phyloP scores from a whole-genome alignment of 2,888 invertebrate genomes.

The Lasioglossum malachurum region DNA sequence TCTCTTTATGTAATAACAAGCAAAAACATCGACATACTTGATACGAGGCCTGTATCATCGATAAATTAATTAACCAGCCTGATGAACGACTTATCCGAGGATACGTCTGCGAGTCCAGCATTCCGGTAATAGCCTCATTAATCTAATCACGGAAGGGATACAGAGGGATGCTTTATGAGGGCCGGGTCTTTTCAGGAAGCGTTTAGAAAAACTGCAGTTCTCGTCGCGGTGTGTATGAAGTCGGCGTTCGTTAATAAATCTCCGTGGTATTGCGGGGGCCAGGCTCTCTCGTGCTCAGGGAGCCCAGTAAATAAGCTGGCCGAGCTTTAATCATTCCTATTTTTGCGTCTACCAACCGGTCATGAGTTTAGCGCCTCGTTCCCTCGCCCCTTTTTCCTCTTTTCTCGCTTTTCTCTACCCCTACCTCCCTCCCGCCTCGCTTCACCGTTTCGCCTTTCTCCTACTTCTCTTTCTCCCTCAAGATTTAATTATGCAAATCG shows the following conservation, averaged over 20 bases:
- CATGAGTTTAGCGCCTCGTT: slow-evolving; percentile 52
- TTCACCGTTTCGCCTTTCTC: slow-evolving; percentile 13
- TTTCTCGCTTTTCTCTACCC: slow-evolving; percentile 21
- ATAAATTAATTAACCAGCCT: slow-evolving; percentile 59
- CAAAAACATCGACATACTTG: too few relatives aligned
- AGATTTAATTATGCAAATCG: slow-evolving; percentile 84
- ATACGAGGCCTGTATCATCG: slow-evolving; percentile 17
- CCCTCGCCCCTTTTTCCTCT: slow-evolving; percentile 22
- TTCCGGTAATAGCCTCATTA: slow-evolving; percentile 67
- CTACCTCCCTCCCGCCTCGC: slow-evolving; percentile 30
- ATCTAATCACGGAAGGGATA: slow-evolving; percentile 68
- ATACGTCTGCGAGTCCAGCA: slow-evolving; percentile 43
- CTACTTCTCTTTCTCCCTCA: slow-evolving; percentile 51
- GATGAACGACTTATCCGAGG: slow-evolving; percentile 54
- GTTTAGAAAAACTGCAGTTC: slow-evolving; percentile 59
- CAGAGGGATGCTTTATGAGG: slow-evolving; percentile 55
- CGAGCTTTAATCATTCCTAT: slow-evolving; percentile 82
- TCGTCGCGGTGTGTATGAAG: slow-evolving; percentile 56
- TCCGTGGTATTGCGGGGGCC: slow-evolving; percentile 41
- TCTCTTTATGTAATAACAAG: neutral
- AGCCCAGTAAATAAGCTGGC: slow-evolving; percentile 78
- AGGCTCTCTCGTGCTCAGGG: slow-evolving; percentile 56
- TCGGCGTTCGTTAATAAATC: slow-evolving; percentile 76
- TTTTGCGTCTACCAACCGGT: slow-evolving; percentile 73
- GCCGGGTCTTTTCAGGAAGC: slow-evolving; percentile 64